Conservation (phyloP, 2,797 vertebrate species). For the Lepidocolaptes lacrymiger region DNA sequence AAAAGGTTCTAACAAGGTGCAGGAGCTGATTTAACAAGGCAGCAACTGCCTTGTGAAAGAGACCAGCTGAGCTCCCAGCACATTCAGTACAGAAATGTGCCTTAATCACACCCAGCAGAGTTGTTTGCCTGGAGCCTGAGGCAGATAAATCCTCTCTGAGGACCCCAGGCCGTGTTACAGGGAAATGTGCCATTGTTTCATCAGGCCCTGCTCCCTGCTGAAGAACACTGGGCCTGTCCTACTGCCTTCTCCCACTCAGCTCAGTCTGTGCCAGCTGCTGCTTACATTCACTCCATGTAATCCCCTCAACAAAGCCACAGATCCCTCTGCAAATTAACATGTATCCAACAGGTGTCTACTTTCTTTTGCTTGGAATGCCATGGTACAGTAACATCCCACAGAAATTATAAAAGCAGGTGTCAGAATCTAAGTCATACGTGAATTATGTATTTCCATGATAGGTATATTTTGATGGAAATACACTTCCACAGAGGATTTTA, state of each 20-base stretch:
- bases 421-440: neutral
- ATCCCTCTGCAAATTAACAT: neutral
- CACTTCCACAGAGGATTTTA: neutral
- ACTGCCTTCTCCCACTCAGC: neutral
- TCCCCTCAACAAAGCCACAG: neutral
- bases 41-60: neutral
- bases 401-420: neutral
- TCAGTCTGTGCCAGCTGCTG: neutral
- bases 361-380: neutral
- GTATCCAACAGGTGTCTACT: neutral
- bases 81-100: slow-evolving; percentile 19
- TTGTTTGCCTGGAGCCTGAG: slow-evolving; percentile 20
- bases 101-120: slow-evolving; percentile 43
- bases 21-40: slow-evolving; percentile 47
- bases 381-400: neutral
- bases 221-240: neutral
- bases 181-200: slow-evolving; percentile 67
- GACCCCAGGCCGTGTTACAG: slow-evolving; percentile 25
- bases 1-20: neutral
- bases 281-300: neutral
- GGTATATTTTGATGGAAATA: neutral
- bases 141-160: neutral
- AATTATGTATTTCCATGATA: neutral
- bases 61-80: slow-evolving; percentile 6
- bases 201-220: neutral